Percentiles rank a stretch among this genome's conserved stretches.
Conservation (phyloP, 1,140 invertebrate genomes). For the Melanaphis sacchari region DNA sequence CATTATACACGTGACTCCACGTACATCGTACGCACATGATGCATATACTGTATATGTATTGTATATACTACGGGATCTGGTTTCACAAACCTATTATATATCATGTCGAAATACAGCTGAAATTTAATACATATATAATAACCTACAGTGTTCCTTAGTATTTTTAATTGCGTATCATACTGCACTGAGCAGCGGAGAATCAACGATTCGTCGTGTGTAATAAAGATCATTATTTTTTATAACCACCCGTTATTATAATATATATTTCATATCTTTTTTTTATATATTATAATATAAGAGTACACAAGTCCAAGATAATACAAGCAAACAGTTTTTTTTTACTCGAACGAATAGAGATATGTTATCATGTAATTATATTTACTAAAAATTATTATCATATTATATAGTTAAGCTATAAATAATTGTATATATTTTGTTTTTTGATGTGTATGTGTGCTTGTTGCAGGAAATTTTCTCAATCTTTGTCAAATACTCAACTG, state of each 20-base stretch:
- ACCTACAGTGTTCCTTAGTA: not conserved
- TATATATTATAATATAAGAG: not conserved
- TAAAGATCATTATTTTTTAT: not conserved
- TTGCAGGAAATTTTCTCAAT: no score
- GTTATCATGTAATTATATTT: not conserved
- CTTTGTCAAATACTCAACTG: no score
- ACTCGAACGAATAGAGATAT: not conserved
- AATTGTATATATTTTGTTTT: no score
- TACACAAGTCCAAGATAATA: not conserved
- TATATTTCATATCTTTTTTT: not conserved
- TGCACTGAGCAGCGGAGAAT: not conserved
- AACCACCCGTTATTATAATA: not conserved
- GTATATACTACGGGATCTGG: conserved; percentile 7
- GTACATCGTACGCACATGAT: not conserved
- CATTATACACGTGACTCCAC: not conserved
- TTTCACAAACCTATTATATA: not conserved
- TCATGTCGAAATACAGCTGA: not conserved
- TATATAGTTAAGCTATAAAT: no score
- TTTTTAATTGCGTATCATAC: conserved; percentile 20
- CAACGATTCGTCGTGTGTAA: not conserved
- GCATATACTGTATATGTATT: not conserved
- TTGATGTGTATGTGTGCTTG: no score
- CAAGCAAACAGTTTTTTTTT: not conserved
- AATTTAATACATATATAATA: conserved; percentile 1
- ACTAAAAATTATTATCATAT: not conserved